phyloP scores from a whole-genome alignment of 2,888 invertebrate genomes.

The Chaitophorus viminalis region DNA sequence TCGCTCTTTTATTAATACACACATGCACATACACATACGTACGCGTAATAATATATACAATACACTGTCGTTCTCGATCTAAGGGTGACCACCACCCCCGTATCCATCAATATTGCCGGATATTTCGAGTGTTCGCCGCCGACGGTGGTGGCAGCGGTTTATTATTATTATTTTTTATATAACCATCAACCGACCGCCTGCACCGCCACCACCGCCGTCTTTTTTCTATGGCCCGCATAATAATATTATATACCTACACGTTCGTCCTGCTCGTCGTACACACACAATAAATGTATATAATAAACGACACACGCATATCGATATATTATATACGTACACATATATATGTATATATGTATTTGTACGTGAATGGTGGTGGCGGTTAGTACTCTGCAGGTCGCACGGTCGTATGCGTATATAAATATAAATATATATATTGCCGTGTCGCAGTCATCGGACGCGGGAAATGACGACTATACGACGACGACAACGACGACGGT shows the following conservation, averaged over 20 bases:
- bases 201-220: constrained; percentile 12
- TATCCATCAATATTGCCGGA: background rate
- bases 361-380: background rate
- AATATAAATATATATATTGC: too few species aligned
- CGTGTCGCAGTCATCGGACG: constrained; percentile 1
- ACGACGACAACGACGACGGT: background rate
- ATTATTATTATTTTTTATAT: constrained; percentile 44
- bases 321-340: background rate
- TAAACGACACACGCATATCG: constrained; percentile 4
- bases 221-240: background rate
- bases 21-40: background rate
- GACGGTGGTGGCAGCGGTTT: constrained; percentile 21
- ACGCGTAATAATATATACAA: background rate
- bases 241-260: background rate
- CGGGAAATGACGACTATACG: constrained; percentile 36
- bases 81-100: constrained; percentile 40
- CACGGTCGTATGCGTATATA: too few species aligned
- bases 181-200: background rate
- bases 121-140: constrained; percentile 55
- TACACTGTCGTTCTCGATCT: constrained; percentile 22
- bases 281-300: background rate
- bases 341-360: background rate
- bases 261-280: background rate
- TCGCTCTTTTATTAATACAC: constrained; percentile 48
- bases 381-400: constrained; percentile 29